Base-by-base conservation (phyloP, 2,113 vertebrate species). In the Gyps fulvus region DNA sequence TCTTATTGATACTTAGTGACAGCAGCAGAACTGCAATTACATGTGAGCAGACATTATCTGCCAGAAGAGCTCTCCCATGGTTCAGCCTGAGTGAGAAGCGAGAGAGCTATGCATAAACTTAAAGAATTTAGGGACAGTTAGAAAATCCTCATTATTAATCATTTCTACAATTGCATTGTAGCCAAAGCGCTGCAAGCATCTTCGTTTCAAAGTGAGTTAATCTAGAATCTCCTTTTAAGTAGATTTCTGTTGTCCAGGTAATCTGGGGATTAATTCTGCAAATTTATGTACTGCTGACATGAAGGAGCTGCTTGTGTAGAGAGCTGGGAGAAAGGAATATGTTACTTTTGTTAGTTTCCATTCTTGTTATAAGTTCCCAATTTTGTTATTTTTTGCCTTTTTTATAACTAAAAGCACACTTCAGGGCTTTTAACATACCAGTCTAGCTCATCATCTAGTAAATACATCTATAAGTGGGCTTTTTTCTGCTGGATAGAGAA, bases 191-290 rank as follows among this genome's bases (percentile, higher is more conserved):
- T 90, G 72, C 43, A 54, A 52, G 16, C 12, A 32, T 77, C 62
- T 80, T 83, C 0, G 1, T 93, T 93, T 88, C 40, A 65, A 61
- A 88, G 66, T 59, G 38, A 61, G 34, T 72, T 65, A 32, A 69
- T 65, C 23, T 59, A 69, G 36, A 76, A 77, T 88, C 58, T 93
- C 52, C 79, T 90, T 90, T 95, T 90, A 93, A 95, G 91, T 29
- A 83, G 58, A 73, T 80, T 88, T 93, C 42, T 36, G 36, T 79
- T 81, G 34, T 77, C 45, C 50, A 90, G 49, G 25, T 82, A 77
- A 80, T 58, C 54, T 69, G 76, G 34, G 55, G 32, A 77, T 92
- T 81, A 83, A 52, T 94, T 95, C 76, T 90, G 27, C 36, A 72
- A 77, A 88, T 0, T 40, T 40, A 22, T 0, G 1, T 70, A 45